These are phyloP conservation scores for Horisme vitalbata DNA, from an alignment of 2,888 invertebrate genomes.

Conservation along the genomic window DNA sequence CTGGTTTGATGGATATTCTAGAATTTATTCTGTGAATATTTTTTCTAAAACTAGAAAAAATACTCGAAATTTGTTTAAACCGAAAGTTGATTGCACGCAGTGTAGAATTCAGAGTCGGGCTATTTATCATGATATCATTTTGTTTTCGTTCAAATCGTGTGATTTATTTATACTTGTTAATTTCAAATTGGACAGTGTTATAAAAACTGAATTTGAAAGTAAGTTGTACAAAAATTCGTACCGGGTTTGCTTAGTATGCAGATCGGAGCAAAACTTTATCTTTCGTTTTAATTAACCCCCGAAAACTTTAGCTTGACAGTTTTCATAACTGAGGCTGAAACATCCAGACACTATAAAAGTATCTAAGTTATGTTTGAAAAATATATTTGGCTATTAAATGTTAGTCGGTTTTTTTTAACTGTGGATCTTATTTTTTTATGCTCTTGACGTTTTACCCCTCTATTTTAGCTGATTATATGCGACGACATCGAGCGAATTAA, in stretches of 20 bases:
- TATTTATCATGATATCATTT: too few relatives aligned
- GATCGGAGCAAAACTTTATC: constrained; percentile 39
- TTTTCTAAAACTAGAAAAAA: too few relatives aligned
- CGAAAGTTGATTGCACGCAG: too few relatives aligned
- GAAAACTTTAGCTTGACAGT: constrained; percentile 42
- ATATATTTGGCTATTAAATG: constrained; percentile 22
- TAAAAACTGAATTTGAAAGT: constrained; percentile 1
- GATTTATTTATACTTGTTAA: too few relatives aligned
- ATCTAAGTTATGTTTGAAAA: constrained; percentile 10
- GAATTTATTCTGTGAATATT: not conserved
- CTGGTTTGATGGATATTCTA: constrained; percentile 40
- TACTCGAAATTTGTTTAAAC: too few relatives aligned
- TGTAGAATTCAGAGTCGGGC: too few relatives aligned
- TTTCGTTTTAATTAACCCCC: constrained; percentile 42
- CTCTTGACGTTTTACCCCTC: too few relatives aligned
- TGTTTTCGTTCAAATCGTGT: too few relatives aligned
- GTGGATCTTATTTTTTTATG: too few relatives aligned
- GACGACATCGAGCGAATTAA: too few relatives aligned
- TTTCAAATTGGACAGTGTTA: not conserved
- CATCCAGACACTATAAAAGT: constrained; percentile 15
- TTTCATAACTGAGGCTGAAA: constrained; percentile 20
- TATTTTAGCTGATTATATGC: too few relatives aligned
- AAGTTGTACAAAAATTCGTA: not conserved
- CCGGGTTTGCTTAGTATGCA: constrained; percentile 37
- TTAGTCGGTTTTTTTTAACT: constrained; percentile 2